Conservation (phyloP, 2,113 vertebrate genomes). For the Elgaria multicarinata region DNA sequence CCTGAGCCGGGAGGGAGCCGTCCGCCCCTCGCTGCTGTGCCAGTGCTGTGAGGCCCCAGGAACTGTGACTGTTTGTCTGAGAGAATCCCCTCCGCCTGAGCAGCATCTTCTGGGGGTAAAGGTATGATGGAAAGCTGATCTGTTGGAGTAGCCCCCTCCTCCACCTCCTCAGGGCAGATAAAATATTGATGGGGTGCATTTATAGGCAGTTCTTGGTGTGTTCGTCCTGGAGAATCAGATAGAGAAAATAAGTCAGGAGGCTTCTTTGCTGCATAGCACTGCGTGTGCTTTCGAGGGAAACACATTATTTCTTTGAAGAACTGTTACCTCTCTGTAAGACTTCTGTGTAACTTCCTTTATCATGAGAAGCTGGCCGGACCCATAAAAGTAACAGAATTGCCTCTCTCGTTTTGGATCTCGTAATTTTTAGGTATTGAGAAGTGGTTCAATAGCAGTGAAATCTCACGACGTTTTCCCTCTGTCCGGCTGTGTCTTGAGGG, state of each 20-base stretch:
- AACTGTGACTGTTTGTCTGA: neutral
- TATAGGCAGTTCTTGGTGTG: neutral
- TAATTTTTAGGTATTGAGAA: too few relatives aligned
- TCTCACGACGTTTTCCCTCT: neutral
- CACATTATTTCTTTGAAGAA: neutral
- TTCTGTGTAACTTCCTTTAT: neutral
- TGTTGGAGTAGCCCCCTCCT: neutral
- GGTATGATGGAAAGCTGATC: neutral
- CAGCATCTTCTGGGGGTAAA: neutral
- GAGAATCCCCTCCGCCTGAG: neutral
- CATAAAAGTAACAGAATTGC: too few relatives aligned
- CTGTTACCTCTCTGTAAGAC: neutral
- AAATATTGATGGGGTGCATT: too few relatives aligned
- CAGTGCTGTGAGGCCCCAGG: neutral
- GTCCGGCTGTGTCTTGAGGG: neutral
- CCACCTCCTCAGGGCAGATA: neutral
- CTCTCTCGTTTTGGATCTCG: neutral
- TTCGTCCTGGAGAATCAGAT: too few relatives aligned
- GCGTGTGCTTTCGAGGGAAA: neutral
- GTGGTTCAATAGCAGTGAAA: neutral
- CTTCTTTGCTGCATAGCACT: neutral
- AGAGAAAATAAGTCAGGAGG: neutral
- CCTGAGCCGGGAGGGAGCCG: too few relatives aligned
- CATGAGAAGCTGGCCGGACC: neutral
- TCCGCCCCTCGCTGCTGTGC: neutral